These are phyloP conservation scores for Scartelaos histophorus DNA, from an alignment of 2,113 vertebrate species.

Conservation along the genomic window DNA sequence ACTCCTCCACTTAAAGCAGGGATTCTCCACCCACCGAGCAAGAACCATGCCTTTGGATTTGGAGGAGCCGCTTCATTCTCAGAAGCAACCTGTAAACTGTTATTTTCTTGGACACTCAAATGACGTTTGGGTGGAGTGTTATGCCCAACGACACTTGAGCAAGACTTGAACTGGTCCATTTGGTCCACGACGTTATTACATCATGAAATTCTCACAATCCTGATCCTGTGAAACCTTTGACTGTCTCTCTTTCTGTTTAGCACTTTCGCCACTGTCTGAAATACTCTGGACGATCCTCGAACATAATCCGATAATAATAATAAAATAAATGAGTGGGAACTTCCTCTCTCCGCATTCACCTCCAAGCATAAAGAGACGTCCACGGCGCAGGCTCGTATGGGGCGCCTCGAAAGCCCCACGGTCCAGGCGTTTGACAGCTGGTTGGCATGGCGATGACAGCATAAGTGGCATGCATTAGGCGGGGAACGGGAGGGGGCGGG, in stretches of 20 bases:
- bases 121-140: too few species aligned
- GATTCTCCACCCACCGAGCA: too few species aligned
- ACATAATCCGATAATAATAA: not conserved
- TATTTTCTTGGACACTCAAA: too few species aligned
- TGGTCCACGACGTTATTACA: too few species aligned
- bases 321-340: not conserved
- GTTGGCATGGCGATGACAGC: slow-evolving; percentile 76
- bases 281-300: not conserved
- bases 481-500: slow-evolving; percentile 54
- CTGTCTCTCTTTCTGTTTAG: not conserved
- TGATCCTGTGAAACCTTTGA: not conserved
- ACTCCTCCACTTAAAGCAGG: too few species aligned
- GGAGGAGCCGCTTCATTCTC: too few species aligned
- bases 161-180: too few species aligned
- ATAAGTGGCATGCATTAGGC: slow-evolving; percentile 70
- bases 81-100: too few species aligned
- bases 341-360: slow-evolving; percentile 40
- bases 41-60: too few species aligned
- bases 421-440: slow-evolving; percentile 61
- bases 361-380: slow-evolving; percentile 53
- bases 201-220: too few species aligned
- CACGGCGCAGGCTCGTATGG: slow-evolving; percentile 27
- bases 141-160: too few species aligned
- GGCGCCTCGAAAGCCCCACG: slow-evolving; percentile 52
- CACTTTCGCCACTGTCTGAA: too few species aligned